Evolutionary conservation across 1,140 invertebrate species (phyloP), one percentile per base, ranked within the genome.

Genomic region (Helicorthomorpha holstii): DNA sequence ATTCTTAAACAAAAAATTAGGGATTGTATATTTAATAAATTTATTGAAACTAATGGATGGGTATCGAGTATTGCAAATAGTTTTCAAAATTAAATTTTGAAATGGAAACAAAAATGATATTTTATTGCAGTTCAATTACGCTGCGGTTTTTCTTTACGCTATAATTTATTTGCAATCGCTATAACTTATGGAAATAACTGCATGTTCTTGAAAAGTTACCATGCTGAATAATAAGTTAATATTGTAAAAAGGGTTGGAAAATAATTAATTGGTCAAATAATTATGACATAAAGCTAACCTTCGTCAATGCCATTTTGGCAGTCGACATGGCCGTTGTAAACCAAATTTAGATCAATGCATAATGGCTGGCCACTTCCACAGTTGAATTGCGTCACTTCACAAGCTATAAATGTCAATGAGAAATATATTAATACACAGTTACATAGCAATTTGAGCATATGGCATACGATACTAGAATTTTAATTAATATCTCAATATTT

Each of bases 251-350:
- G 19, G 21, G 21, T 7, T 7, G 44, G 12, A 46, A 7, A 10
- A 21, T 46, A 21, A 19, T 7, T 46, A 21, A 10, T 10, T 10
- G 7, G 4, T 21, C 12, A 27, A 34, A 27, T 10, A 27, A 10
- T 7, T 7, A n/a, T n/a, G n/a, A n/a, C n/a, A n/a, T n/a, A n/a
- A n/a, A n/a, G n/a, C n/a, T 50, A 21, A 46, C 50, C 50, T 51
- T 51, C 50, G 22, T 51, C 50, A 10, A 10, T 10, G 3, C 50
- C 50, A 51, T 51, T 51, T 29, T 24, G 7, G 24, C 50, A 51
- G 24, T 51, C 50, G 3, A 51, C 14, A 3, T 22, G 7, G 3
- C 50, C 50, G 22, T 51, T 41, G 3, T 44, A 16, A 23, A 45
- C 34, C 10, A 10, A 23, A 2, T 19, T 25, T 4, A 27, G 16